Percentiles rank a stretch among this genome's conserved stretches.
Conservation (phyloP, 2,797 vertebrate species). For the Channa striata region DNA sequence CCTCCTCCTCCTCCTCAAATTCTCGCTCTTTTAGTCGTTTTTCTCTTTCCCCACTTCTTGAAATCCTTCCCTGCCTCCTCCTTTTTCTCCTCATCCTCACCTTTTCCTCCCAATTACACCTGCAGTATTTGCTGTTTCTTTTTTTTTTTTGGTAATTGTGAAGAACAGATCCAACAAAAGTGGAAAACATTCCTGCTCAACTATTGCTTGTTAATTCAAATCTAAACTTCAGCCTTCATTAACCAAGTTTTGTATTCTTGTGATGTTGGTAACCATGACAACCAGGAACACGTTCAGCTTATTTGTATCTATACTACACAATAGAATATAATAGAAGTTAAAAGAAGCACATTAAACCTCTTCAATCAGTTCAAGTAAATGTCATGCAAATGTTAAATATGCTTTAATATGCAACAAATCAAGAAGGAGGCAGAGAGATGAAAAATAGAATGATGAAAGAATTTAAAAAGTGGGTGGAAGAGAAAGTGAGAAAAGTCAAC, state of each 20-base stretch:
- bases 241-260: slow-evolving; percentile 28
- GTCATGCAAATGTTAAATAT: slow-evolving; percentile 6
- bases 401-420: slow-evolving; percentile 6
- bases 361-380: slow-evolving; percentile 15
- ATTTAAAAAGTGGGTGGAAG: not conserved
- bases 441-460: not conserved
- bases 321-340: not conserved
- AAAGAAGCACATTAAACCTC: not conserved
- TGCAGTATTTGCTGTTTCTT: slow-evolving; percentile 15
- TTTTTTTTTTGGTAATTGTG: slow-evolving; percentile 19
- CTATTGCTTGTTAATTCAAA: slow-evolving; percentile 1
- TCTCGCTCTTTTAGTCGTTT: slow-evolving; percentile 9
- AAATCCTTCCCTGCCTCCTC: slow-evolving; percentile 27
- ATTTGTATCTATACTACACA: slow-evolving; percentile 16
- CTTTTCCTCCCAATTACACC: slow-evolving; percentile 26
- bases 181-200: slow-evolving; percentile 27
- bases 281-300: slow-evolving; percentile 28
- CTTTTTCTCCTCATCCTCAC: slow-evolving; percentile 21
- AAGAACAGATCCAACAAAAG: slow-evolving; percentile 18
- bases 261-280: slow-evolving; percentile 36
- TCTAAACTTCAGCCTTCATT: slow-evolving; percentile 31
- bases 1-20: slow-evolving; percentile 16
- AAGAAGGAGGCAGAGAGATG: not conserved
- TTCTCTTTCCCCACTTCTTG: slow-evolving; percentile 8
- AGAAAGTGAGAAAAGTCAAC: slow-evolving; percentile 38